Evolutionary conservation across 2,888 invertebrate genomes (phyloP).

Genomic region (Philereme vetulata): DNA sequence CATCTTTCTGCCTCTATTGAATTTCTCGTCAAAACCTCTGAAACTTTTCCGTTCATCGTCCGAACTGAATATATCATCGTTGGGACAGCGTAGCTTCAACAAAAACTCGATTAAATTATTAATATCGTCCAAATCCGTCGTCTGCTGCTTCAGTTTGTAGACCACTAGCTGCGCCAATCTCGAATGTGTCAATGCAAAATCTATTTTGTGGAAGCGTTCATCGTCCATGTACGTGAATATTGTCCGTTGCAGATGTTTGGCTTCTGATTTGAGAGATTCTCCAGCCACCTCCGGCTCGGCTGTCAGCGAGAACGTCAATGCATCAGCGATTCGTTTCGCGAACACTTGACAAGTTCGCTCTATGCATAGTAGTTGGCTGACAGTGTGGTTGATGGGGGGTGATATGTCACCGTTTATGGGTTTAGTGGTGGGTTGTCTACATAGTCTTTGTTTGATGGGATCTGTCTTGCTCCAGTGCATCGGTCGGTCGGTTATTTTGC

Average conservation of each 20-base stretch:
- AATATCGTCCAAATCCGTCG: slow-evolving; percentile 68
- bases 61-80: slow-evolving; percentile 83
- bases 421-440: slow-evolving; percentile 61
- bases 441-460: slow-evolving; percentile 61
- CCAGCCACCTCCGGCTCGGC: slow-evolving; percentile 83
- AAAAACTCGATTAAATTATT: slow-evolving; percentile 68
- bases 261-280: slow-evolving; percentile 85
- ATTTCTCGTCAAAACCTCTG: slow-evolving; percentile 45
- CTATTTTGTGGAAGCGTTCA: slow-evolving; percentile 84
- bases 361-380: slow-evolving; percentile 72
- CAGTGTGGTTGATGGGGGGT: slow-evolving; percentile 62
- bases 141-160: slow-evolving; percentile 81
- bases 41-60: slow-evolving; percentile 66
- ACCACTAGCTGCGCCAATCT: slow-evolving; percentile 86
- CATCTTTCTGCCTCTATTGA: slow-evolving; percentile 46
- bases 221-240: slow-evolving; percentile 88
- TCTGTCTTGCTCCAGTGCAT: slow-evolving; percentile 67
- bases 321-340: slow-evolving; percentile 87
- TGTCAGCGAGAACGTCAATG: slow-evolving; percentile 82
- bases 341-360: slow-evolving; percentile 84
- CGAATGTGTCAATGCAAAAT: slow-evolving; percentile 87
- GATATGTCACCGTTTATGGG: slow-evolving; percentile 57
- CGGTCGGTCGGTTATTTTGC: slow-evolving; percentile 73
- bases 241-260: slow-evolving; percentile 87
- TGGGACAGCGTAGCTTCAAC: slow-evolving; percentile 68